Evolutionary conservation across 2,113 vertebrate species (phyloP).

Genomic region (Phaethornis superciliosus): DNA sequence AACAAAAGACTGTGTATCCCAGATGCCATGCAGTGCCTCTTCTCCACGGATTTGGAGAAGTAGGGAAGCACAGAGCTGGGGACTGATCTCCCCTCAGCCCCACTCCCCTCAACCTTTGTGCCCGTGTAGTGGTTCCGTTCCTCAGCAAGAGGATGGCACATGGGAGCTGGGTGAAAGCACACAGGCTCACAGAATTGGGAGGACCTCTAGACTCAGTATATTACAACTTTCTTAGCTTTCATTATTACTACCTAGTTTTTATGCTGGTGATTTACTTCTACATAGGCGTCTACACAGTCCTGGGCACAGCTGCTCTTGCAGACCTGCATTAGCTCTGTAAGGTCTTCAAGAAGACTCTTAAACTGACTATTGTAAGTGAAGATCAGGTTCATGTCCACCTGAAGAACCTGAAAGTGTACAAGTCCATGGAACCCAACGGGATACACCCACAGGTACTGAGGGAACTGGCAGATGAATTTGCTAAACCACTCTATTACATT

Average conservation of each 20-base stretch:
- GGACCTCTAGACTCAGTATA: background rate
- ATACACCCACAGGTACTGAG: no score
- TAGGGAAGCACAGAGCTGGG: background rate
- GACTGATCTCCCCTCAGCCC: fast-evolving
- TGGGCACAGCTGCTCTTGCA: background rate
- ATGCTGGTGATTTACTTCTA: background rate
- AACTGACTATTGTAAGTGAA: background rate
- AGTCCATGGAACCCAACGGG: no score
- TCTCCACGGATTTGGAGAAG: background rate
- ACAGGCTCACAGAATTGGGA: background rate
- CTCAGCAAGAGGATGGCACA: fast-evolving
- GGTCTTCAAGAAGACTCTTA: background rate
- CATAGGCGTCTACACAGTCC: background rate
- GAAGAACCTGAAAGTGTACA: no score
- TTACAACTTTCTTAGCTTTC: background rate
- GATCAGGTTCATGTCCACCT: no score
- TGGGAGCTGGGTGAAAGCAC: background rate
- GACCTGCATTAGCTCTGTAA: background rate
- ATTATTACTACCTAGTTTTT: background rate
- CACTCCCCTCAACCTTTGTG: fast-evolving
- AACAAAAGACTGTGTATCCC: background rate
- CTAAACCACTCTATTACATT: no score
- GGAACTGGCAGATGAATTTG: no score
- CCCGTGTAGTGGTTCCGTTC: background rate
- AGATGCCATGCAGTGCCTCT: fast-evolving